These are phyloP conservation scores for Rutpela maculata DNA, from an alignment of 2,888 invertebrate species.

Conservation along the genomic window DNA sequence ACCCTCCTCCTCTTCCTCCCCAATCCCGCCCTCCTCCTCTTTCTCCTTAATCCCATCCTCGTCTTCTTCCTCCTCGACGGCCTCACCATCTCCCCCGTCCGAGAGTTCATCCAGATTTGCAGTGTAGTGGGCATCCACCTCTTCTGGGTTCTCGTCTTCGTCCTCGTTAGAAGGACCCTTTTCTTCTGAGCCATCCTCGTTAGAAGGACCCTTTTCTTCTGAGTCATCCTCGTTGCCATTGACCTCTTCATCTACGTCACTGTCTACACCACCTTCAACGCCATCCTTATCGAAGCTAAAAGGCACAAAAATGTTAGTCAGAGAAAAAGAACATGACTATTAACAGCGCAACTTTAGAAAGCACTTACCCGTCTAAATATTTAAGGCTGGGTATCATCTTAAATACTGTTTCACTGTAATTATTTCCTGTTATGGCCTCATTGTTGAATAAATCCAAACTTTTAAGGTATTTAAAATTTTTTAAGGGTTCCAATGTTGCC, in stretches of 20 bases:
- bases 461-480: constrained; percentile 88
- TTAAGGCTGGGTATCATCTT: constrained; percentile 91
- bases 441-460: constrained; percentile 97
- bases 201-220: constrained; percentile 88
- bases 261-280: constrained; percentile 87
- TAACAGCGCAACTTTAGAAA: neutral
- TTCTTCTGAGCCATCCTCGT: constrained; percentile 80
- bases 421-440: constrained; percentile 91
- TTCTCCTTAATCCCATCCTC: constrained; percentile 72
- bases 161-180: constrained; percentile 73
- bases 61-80: constrained; percentile 73
- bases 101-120: constrained; percentile 79
- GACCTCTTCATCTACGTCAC: no score
- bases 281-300: constrained; percentile 84
- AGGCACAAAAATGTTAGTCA: constrained; percentile 36
- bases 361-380: constrained; percentile 94
- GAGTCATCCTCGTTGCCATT: no score
- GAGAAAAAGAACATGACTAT: constrained; percentile 29
- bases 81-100: constrained; percentile 76
- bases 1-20: no score
- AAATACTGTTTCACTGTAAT: constrained; percentile 95
- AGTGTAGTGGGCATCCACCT: constrained; percentile 70
- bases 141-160: constrained; percentile 75
- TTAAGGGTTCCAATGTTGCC: constrained; percentile 91
- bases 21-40: constrained; percentile 72